These are phyloP conservation scores for Sebastes oblongus DNA, from an alignment of 2,797 vertebrate species.

Conservation along the genomic window DNA sequence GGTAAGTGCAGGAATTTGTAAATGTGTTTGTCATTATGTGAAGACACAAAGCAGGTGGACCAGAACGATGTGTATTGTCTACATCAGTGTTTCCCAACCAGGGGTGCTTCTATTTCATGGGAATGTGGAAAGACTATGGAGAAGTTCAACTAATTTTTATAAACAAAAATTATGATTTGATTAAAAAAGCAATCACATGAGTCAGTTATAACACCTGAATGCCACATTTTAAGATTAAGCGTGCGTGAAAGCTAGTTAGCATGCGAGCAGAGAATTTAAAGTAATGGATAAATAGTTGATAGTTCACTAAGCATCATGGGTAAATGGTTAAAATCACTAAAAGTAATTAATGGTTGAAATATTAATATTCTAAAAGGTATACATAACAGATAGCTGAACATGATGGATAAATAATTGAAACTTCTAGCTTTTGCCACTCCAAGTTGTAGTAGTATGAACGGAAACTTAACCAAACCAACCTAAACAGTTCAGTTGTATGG, in stretches of 20 bases:
- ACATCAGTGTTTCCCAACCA: neutral
- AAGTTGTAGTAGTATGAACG: too few species aligned
- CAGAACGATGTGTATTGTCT: neutral
- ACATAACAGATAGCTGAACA: too few species aligned
- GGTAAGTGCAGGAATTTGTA: neutral
- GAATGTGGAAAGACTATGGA: neutral
- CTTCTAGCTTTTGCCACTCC: too few species aligned
- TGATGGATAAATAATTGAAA: neutral
- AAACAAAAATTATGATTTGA: neutral
- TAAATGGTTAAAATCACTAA: too few species aligned
- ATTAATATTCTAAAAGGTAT: too few species aligned
- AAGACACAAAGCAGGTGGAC: neutral
- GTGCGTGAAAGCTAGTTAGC: too few species aligned
- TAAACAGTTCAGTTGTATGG: too few species aligned
- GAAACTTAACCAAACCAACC: too few species aligned
- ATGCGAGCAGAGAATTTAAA: neutral
- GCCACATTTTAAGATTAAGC: neutral
- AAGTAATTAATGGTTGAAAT: too few species aligned
- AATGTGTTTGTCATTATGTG: neutral
- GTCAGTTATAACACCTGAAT: too few species aligned
- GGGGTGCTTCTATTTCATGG: neutral
- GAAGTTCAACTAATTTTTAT: neutral
- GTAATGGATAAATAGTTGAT: neutral
- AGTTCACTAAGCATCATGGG: too few species aligned
- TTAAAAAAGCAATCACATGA: neutral